Evolutionary conservation across 2,113 vertebrate species (phyloP), one percentile per base, ranked within the genome.

Genomic region (Prunella fulvescens): DNA sequence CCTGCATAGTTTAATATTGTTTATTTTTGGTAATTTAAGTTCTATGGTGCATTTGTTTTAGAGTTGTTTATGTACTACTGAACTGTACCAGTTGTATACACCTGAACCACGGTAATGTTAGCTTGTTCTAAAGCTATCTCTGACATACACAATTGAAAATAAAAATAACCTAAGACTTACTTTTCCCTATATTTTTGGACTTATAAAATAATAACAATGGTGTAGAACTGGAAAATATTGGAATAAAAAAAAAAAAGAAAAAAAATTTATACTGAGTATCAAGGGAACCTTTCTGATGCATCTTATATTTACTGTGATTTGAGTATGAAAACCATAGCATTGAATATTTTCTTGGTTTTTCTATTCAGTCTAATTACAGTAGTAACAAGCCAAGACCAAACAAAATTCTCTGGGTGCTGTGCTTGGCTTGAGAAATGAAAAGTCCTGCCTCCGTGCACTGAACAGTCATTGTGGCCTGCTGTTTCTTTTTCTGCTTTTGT

Each of bases 71-170:
- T 97, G 97, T 98, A 97, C 97, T 98, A 98, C 97, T 98, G 98
- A 98, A 98, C 97, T 98, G 97, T 97, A 98, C 97, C 98, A 98
- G 98, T 98, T 98, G 97, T 96, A 97, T 97, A 96, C 96, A 97
- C 96, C 96, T 96, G 96, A 97, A 96, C 92, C 88, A 95, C 80
- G 97, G 96, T 97, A 96, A 97, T 79, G 96, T 98, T 98, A 98
- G 98, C 98, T 98, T 98, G 98, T 98, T 98, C 97, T 98, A 98
- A 98, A 98, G 98, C 98, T 98, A 98, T 93, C 90, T 89, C 97
- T 98, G 96, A 97, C 90, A 96, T 73, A 97, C 71, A 81, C 81
- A 80, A 88, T 72, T 95, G 94, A 97, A 96, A 97, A 96, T 98
- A 97, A 97, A 97, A 91, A 97, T 85, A 97, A 86, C 92, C 54